phyloP scores from a whole-genome alignment of 2,888 invertebrate species.

The Andricus curvator region DNA sequence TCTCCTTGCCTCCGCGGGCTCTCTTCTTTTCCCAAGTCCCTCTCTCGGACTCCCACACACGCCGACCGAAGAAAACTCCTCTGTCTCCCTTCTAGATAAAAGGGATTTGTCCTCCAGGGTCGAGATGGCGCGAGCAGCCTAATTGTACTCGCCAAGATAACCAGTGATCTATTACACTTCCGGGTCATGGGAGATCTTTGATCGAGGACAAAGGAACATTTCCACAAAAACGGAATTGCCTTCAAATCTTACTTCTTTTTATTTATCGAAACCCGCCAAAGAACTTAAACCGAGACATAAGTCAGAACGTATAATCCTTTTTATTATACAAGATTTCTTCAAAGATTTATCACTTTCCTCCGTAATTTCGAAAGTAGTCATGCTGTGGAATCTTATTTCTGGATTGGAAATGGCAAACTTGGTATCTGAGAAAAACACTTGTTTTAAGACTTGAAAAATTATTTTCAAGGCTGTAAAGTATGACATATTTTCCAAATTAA shows the following conservation, averaged over 20 bases:
- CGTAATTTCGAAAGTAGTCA: neutral
- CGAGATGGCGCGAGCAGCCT: slow-evolving; percentile 65
- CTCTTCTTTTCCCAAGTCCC: slow-evolving; percentile 69
- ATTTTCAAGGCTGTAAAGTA: no score
- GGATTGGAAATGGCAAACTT: neutral
- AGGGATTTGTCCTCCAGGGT: slow-evolving; percentile 73
- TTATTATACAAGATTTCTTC: neutral
- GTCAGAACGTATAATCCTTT: slow-evolving; percentile 3
- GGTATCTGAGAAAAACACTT: neutral
- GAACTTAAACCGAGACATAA: neutral
- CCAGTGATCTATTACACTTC: slow-evolving; percentile 62
- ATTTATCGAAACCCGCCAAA: neutral
- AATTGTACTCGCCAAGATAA: slow-evolving; percentile 75
- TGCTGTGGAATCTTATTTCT: neutral
- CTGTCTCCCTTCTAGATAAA: slow-evolving; percentile 66
- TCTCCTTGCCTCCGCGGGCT: slow-evolving; percentile 78
- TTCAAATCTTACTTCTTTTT: neutral
- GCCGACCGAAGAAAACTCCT: slow-evolving; percentile 57
- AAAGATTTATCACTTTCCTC: neutral
- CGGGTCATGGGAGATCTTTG: slow-evolving; percentile 39
- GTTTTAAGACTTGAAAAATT: no score
- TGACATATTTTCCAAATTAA: no score
- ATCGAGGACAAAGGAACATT: slow-evolving; percentile 40
- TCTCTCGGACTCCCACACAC: slow-evolving; percentile 65
- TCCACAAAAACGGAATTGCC: slow-evolving; percentile 31